Evolutionary conservation across 2,797 vertebrate genomes (phyloP).

Genomic region (Zalophus californianus): DNA sequence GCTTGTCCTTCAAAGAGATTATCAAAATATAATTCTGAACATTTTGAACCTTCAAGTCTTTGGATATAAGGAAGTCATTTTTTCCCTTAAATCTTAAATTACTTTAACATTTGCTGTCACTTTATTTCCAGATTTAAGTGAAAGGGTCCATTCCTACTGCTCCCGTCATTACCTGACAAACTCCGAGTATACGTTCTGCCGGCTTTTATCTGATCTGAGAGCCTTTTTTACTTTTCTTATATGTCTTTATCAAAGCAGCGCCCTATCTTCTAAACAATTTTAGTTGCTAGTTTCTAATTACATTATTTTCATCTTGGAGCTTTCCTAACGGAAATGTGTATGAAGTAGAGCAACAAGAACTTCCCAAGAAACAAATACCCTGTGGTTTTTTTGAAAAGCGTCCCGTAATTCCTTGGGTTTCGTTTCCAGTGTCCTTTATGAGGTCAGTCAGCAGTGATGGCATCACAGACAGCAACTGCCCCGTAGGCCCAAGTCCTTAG

Average conservation of each 20-base stretch:
- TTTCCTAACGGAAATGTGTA: neutral
- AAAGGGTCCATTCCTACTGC: neutral
- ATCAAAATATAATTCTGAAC: neutral
- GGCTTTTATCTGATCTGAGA: neutral
- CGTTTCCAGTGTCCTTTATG: neutral
- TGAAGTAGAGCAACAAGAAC: neutral
- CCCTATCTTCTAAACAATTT: neutral
- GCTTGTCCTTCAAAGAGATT: neutral
- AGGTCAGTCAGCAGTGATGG: neutral
- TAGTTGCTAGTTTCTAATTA: neutral
- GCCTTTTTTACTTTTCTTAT: neutral
- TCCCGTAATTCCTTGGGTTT: neutral
- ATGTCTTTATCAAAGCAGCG: neutral
- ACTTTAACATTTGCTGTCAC: neutral
- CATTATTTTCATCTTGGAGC: neutral
- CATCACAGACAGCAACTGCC: neutral
- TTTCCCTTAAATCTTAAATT: constrained; percentile 11
- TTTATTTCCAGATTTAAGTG: neutral
- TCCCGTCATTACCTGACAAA: neutral
- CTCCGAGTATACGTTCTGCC: neutral
- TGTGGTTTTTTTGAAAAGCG: neutral
- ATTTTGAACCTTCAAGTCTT: neutral
- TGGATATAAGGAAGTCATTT: neutral
- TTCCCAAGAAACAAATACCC: neutral
- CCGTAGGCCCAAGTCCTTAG: neutral